Evolutionary conservation across 2,797 vertebrate genomes (phyloP), one percentile per base, ranked within the genome.

Genomic region (Mormyrus hasselquistii): DNA sequence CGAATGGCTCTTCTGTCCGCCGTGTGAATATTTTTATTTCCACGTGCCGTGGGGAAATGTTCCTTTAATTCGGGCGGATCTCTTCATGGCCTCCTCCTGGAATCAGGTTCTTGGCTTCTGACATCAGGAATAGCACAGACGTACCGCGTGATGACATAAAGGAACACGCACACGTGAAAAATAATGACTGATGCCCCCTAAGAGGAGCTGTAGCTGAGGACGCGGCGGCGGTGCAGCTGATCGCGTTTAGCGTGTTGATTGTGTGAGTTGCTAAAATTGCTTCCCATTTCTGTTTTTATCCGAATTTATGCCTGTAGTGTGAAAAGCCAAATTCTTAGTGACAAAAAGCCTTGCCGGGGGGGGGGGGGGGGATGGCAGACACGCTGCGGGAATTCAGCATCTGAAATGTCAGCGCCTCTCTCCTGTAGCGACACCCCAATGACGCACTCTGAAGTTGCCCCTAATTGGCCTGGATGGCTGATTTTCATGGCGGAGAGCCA

Each of bases 391-490:
- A 91, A 79, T 76, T 44, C 12, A 88, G 79, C 89, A 82, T 92
- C 93, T 92, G 38, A 95, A 95, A 95, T 95, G 94, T 92, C 94
- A 94, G 73, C 62, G 29, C 89, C 83, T 89, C 90, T 22, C 87
- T 85, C 87, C 90, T 86, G 88, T 76, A 19, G 87, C 89, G 90
- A 93, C 94, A 93, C 93, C 87, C 92, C 93, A 86, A 41, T 87
- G 89, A 76, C 92, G 92, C 92, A 91, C 94, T 93, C 88, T 91
- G 94, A 93, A 94, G 92, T 90, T 49, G 44, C 41, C 41, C n/a
- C 90, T 88, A 95, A 95, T 94, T 95, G 93, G 92, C 92, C 89
- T 49, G 53, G 90, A 88, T 89, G 89, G 87, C 90, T 91, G 88
- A 85, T 92, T 88, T 89, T 92, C 90, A 89, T 91, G 92, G 92